These are phyloP conservation scores for Icerya purchasi DNA, from an alignment of 2,888 invertebrate species.

Conservation along the genomic window DNA sequence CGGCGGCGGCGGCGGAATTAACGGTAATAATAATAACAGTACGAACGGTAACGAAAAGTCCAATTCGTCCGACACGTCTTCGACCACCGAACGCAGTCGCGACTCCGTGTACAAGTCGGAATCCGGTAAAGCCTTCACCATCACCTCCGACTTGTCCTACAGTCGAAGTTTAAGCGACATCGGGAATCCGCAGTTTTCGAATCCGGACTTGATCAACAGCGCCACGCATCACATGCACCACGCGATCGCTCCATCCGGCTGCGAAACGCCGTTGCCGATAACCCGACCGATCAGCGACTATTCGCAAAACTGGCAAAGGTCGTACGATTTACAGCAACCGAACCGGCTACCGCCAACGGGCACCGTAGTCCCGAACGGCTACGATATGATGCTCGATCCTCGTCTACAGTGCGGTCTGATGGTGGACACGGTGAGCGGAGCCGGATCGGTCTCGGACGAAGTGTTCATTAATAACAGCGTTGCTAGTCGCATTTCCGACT, in stretches of 20 bases:
- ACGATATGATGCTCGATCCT: conserved; percentile 30
- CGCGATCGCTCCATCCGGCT: conserved; percentile 23
- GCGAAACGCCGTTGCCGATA: conserved; percentile 8
- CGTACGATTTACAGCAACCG: conserved; percentile 9
- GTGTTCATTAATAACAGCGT: conserved; percentile 27
- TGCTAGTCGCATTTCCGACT: conserved; percentile 33
- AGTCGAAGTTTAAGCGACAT: conserved; percentile 12
- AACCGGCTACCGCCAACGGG: no score
- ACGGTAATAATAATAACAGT: neutral
- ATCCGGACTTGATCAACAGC: conserved; percentile 67
- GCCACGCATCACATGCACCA: no score
- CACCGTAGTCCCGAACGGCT: conserved; percentile 2
- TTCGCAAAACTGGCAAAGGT: conserved; percentile 10
- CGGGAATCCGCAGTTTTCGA: conserved; percentile 35
- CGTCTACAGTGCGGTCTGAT: conserved; percentile 27
- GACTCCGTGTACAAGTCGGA: conserved; percentile 11
- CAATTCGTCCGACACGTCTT: conserved; percentile 1
- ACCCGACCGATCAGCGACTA: conserved; percentile 12
- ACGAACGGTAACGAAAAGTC: neutral
- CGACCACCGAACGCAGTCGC: conserved; percentile 7
- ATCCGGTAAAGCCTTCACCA: conserved; percentile 12
- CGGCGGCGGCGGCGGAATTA: no score
- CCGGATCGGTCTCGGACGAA: conserved; percentile 22
- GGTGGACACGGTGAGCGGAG: conserved; percentile 25
- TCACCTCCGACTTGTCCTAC: conserved; percentile 12